Evolutionary conservation across 2,113 vertebrate species (phyloP), one percentile per base, ranked within the genome.

Genomic region (Ailuropoda melanoleuca): DNA sequence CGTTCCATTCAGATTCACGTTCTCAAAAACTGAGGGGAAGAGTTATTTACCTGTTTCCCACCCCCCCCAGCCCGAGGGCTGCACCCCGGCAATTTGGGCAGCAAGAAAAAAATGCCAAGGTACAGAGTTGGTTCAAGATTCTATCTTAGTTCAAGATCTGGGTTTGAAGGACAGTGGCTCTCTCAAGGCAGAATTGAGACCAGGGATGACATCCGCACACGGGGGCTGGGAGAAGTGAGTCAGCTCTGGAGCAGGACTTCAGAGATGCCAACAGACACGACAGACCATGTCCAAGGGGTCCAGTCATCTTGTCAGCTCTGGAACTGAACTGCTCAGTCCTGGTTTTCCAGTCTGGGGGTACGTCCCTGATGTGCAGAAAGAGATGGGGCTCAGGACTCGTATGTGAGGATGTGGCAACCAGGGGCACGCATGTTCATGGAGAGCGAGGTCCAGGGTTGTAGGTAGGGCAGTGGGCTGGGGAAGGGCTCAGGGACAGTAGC

Each of bases 241-340:
- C 12, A 24, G 23, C 29, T 24, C 4, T 6, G 18, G 64, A 60
- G 19, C 14, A 86, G 1, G 43, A 34, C 46, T 64, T 43, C 12
- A 12, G 77, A 72, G 46, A 58, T 12, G 7, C 31, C 55, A 12
- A 37, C 0, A 39, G 8, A 48, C 4, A 55, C 8, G 37, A 39
- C 13, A 18, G n/a, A 53, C 3, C 8, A 9, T 0, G 31, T 34
- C 9, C 43, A 43, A 37, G 37, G 43, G 6, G 1, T 18, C 60
- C 14, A 46, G 9, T 17, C 18, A 31, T 48, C 53, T 50, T 26
- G 18, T 46, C 66, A 50, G 11, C 24, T 85, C n/a, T 14, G 1
- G 34, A 80, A 89, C n/a, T n/a, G n/a, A n/a, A n/a, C 48, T 19
- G 39, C 15, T 5, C 2, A 56, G 31, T 21, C 48, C 26, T 70